Base-by-base conservation (phyloP, 2,797 vertebrate species). In the Alexandromys oeconomus region DNA sequence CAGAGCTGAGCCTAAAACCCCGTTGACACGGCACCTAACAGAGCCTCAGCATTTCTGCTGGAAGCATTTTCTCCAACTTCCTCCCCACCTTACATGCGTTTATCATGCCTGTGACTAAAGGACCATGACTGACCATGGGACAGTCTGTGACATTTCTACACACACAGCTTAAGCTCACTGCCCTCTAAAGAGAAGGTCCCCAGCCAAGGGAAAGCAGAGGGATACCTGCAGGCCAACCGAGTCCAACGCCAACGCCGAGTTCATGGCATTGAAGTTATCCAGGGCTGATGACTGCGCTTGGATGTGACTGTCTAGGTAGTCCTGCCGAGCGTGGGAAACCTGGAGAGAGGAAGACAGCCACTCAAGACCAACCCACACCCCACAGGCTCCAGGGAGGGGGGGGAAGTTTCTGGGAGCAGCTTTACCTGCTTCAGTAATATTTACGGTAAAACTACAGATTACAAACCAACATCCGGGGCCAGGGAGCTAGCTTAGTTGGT, bases 231-330 rank as follows among this genome's bases (percentile, higher is more conserved):
- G 98, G 98, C 98, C 98, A 69, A 99, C 98, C 98, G 99, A 99
- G 96, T 99, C 98, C 11, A 99, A 98, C 57, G 99, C 99, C 93
- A 99, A 98, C 8, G 99, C 99, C 91, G 98, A 99, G 98, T 99
- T 99, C 99, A 99, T 99, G 98, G 99, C 98, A 96, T 99, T 99
- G 94, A 99, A 99, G 97, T 98, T 99, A 27, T 99, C 99, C 99
- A 99, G 98, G 92, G 99, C 99, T 43, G 98, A 97, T 0, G 99
- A 99, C 94, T 99, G 99, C 51, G 99, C 96, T 97, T 97, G 99
- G 94, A 99, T 99, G 98, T 99, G 99, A 78, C 98, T 98, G 98
- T 99, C 99, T 95, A 99, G 98, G 92, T 99, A 99, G 91, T 98
- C 98, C 93, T 99, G 98, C 63, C 99, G 99, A 85, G 99, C 98